Conservation (phyloP, 2,797 vertebrate species). For the Threskiornis aethiopicus region DNA sequence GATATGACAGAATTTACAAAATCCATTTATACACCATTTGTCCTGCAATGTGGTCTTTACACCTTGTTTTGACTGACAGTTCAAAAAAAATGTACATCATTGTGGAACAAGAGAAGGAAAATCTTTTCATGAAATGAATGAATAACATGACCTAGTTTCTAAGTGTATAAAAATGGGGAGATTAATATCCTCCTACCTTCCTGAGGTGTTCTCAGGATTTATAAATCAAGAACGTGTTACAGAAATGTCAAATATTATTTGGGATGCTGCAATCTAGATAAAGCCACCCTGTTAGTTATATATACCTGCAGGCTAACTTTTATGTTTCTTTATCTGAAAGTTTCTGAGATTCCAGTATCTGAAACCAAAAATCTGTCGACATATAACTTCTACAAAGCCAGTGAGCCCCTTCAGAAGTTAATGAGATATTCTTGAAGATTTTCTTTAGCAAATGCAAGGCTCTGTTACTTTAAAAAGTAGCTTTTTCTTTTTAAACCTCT, state of each 20-base stretch:
- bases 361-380: neutral
- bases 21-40: neutral
- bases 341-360: neutral
- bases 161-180: neutral
- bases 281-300: neutral
- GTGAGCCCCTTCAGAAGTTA: neutral
- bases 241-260: neutral
- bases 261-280: neutral
- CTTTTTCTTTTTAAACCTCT: neutral
- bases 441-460: neutral
- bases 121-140: neutral
- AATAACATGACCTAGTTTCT: neutral
- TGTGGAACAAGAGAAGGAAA: neutral
- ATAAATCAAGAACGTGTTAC: neutral
- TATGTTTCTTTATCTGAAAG: neutral
- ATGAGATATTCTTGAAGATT: neutral
- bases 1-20: neutral
- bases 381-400: neutral
- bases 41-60: neutral
- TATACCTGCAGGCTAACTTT: neutral
- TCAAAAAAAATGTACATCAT: neutral
- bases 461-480: neutral
- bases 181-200: conserved; percentile 8
- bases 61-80: neutral
- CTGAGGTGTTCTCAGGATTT: neutral